phyloP scores from a whole-genome alignment of 2,797 vertebrate species.

The Arremon brunneinucha region DNA sequence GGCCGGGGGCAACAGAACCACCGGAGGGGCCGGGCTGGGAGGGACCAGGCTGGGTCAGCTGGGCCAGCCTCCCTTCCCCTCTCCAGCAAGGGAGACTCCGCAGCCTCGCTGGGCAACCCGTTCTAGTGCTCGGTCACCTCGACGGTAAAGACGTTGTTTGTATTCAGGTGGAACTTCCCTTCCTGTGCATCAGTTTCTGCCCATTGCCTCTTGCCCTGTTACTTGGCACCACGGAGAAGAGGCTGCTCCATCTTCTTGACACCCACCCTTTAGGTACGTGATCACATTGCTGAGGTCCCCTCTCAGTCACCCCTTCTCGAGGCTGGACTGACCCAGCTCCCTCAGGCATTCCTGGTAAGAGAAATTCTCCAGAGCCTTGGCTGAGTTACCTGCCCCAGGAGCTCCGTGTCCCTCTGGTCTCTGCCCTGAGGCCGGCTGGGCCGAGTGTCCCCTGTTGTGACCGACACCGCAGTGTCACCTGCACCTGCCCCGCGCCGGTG shows the following conservation, averaged over 20 bases:
- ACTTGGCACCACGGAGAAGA: background rate
- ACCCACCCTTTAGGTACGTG: background rate
- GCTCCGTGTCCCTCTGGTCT: background rate
- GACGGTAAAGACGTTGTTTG: background rate
- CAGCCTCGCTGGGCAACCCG: background rate
- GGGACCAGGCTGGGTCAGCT: fast-evolving
- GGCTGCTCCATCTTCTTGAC: background rate
- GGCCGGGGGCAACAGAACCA: background rate
- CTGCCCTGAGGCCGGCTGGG: background rate
- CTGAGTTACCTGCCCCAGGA: background rate
- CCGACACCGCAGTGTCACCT: fast-evolving
- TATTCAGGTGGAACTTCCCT: background rate
- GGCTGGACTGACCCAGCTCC: background rate
- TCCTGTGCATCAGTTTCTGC: background rate
- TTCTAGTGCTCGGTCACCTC: no score
- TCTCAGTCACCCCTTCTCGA: background rate
- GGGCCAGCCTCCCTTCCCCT: background rate
- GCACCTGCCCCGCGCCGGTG: background rate
- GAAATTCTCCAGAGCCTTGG: background rate
- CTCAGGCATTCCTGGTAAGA: background rate
- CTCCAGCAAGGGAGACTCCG: background rate
- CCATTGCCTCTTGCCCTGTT: background rate
- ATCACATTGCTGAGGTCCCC: background rate
- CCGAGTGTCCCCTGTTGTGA: fast-evolving
- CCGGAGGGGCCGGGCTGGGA: fast-evolving